Evolutionary conservation across 2,797 vertebrate genomes (phyloP).

Genomic region (Discoglossus pictus): DNA sequence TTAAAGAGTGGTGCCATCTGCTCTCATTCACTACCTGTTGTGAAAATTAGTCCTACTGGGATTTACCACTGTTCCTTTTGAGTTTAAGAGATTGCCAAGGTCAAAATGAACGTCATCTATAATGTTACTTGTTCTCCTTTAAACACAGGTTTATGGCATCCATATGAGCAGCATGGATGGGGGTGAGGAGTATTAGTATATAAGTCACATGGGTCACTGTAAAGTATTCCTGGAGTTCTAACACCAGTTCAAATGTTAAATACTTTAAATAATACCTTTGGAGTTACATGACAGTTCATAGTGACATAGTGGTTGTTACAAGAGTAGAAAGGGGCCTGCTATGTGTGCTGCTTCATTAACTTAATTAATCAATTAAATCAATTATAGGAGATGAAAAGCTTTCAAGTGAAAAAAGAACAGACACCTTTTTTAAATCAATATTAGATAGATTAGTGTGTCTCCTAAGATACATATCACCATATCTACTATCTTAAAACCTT

Average conservation of each 20-base stretch:
- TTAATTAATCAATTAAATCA: too few relatives aligned
- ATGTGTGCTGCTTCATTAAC: too few relatives aligned
- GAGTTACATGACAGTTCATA: not conserved
- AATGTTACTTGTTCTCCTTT: slow-evolving; percentile 35
- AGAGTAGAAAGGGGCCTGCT: not conserved
- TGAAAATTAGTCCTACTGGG: slow-evolving; percentile 40
- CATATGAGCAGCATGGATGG: slow-evolving; percentile 31
- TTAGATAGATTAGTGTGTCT: too few relatives aligned
- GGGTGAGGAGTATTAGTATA: slow-evolving; percentile 7
- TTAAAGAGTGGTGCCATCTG: slow-evolving; percentile 41
- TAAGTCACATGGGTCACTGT: slow-evolving; percentile 13
- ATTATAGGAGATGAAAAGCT: too few relatives aligned
- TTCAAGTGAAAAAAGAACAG: too few relatives aligned
- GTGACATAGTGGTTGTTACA: slow-evolving; percentile 3
- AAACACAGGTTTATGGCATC: slow-evolving; percentile 39
- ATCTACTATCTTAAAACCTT: too few relatives aligned
- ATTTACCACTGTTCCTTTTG: slow-evolving; percentile 37
- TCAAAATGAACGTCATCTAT: slow-evolving; percentile 41
- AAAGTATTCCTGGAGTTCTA: not conserved
- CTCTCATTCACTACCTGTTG: slow-evolving; percentile 26
- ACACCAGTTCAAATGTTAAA: slow-evolving; percentile 23
- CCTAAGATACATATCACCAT: too few relatives aligned
- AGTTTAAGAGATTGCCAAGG: slow-evolving; percentile 41
- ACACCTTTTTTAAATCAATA: too few relatives aligned
- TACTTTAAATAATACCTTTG: not conserved